Evolutionary conservation across 2,113 vertebrate species (phyloP), one percentile per base, ranked within the genome.

Genomic region (Sebastes fasciatus): DNA sequence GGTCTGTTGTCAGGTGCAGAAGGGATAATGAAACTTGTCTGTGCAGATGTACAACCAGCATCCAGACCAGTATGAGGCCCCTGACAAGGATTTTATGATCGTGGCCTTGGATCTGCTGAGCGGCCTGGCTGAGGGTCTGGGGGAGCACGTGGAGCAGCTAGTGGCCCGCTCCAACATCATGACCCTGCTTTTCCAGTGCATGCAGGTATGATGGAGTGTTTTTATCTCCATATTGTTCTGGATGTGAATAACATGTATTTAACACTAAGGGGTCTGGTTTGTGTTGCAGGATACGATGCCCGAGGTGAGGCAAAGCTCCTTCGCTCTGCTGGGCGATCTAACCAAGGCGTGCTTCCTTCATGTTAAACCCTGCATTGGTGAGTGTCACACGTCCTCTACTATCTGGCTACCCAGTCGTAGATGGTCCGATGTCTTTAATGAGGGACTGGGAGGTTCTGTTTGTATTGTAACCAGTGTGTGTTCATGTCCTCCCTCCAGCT

Each of bases 41-140:
- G 13, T 34, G 17, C 86, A 99, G 98, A 98, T 99, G 98, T 98
- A 98, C 82, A 98, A 95, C 90, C 97, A 98, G 88, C 98, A 98
- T 73, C 97, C 97, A 0, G 98, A 99, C 83, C 98, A 98, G 88
- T 99, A 98, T 0, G 98, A 99, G 77, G 97, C 98, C 43, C 98
- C 98, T 0, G 98, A 99, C 84, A 99, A 99, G 86, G 98, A 99
- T 64, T 99, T 99, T 84, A 99, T 99, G 98, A 99, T 99, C 0
- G 98, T 99, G 79, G 98, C 98, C 0, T 91, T 99, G 89, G 98
- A 99, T 80, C 93, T 99, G 86, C 95, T 99, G 34, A 99, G 98
- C 0, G 98, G 98, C 5, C 88, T 99, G 90, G 98, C 98, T 0
- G 98, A 99, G 86, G 98, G 98, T 45, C 91, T 99, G 0, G 97